Evolutionary conservation across 2,888 invertebrate genomes (phyloP).

Genomic region (Microdon myrmicae): DNA sequence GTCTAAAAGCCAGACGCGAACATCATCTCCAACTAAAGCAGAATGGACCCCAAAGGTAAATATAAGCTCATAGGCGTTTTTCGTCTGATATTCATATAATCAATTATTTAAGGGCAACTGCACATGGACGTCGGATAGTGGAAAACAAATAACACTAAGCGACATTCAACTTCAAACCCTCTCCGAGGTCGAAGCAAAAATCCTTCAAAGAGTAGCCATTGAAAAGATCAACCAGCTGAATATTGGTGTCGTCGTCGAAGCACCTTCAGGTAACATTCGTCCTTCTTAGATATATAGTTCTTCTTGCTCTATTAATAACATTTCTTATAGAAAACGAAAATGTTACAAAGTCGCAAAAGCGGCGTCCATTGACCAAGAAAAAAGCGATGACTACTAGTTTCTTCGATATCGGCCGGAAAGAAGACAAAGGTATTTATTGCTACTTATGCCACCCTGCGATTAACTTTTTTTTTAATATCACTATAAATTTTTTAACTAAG

Average conservation of each 20-base stretch:
- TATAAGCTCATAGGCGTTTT: too few relatives aligned
- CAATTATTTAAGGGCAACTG: slow-evolving; percentile 74
- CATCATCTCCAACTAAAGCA: slow-evolving; percentile 56
- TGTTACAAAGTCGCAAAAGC: slow-evolving; percentile 71
- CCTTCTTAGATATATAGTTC: slow-evolving; percentile 6
- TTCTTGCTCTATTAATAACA: background rate
- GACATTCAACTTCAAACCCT: slow-evolving; percentile 75
- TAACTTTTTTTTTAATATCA: background rate
- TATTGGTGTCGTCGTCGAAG: slow-evolving; percentile 81
- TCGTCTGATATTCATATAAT: background rate
- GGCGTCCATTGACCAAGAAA: slow-evolving; percentile 83
- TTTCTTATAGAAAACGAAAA: slow-evolving; percentile 54
- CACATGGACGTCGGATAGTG: slow-evolving; percentile 78
- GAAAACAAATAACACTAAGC: slow-evolving; percentile 72
- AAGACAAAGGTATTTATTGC: slow-evolving; percentile 69
- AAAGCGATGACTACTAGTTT: slow-evolving; percentile 90
- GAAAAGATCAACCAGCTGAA: slow-evolving; percentile 87
- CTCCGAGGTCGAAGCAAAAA: slow-evolving; percentile 77
- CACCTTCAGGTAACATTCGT: slow-evolving; percentile 80
- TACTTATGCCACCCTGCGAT: background rate
- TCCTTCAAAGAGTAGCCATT: slow-evolving; percentile 86
- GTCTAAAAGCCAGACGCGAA: slow-evolving; percentile 83
- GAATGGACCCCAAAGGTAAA: slow-evolving; percentile 90
- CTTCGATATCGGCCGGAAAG: slow-evolving; percentile 82
- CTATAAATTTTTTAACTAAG: background rate